Evolutionary conservation across 2,797 vertebrate species (phyloP), one percentile per base, ranked within the genome.

Genomic region (Syncerus caffer): DNA sequence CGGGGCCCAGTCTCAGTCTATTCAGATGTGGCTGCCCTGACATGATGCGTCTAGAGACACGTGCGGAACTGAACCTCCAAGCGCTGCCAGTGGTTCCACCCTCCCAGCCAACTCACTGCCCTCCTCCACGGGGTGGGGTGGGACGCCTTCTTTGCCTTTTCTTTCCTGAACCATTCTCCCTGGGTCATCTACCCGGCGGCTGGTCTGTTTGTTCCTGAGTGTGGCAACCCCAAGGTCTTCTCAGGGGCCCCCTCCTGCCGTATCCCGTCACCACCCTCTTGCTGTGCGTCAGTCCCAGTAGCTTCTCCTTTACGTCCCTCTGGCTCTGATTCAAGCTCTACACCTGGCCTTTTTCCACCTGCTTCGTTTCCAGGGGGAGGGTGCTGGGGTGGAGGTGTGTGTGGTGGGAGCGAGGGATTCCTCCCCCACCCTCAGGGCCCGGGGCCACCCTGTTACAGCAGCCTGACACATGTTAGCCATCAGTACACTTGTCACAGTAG

Each of bases 261-360:
- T 2, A 4, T 23, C n/a, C 31, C 17, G 55, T 31, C 27, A 7
- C 4, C 27, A 38, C n/a, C 47, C 50, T 0, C 2, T 42, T 7
- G 21, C 90, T 34, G 3, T 45, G 89, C 16, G 57, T n/a, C 47
- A 15, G 67, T 62, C 34, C 47, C 71, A 51, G n/a, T 45, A 67
- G n/a, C 27, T 60, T 67, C 42, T 58, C 51, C 27, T 89, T 51
- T 23, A 47, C 25, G 7, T 45, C 51, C 34, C 50, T 47, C 76
- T 87, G 58, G 89, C 19, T 45, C 76, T 9, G 27, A 89, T 13
- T 47, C 58, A 7, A 84, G 47, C 27, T 94, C 42, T 45, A 62
- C 21, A 64, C 71, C 42, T 62, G 6, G 60, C 11, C 11, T 3
- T 31, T 29, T 21, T 4, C 27, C 23, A 27, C 19, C n/a, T 3